phyloP scores from a whole-genome alignment of 1,140 invertebrate species.

The Temnothorax nylanderi region DNA sequence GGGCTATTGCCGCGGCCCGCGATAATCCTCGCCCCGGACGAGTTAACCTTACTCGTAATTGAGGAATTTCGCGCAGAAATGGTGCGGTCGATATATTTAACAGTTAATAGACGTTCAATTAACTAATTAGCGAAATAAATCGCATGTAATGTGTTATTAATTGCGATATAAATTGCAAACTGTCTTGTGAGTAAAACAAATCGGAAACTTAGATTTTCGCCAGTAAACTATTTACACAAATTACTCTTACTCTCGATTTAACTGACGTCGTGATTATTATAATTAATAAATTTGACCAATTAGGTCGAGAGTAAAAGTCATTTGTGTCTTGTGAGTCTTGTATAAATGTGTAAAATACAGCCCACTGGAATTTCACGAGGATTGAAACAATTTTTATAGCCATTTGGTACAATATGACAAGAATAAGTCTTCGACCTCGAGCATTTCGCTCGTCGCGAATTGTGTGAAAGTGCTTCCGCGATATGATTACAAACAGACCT shows the following conservation, averaged over 20 bases:
- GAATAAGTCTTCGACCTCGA: not conserved
- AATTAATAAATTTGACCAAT: too few species aligned
- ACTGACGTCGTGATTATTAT: too few species aligned
- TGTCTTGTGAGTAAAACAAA: too few species aligned
- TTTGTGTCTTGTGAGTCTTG: not conserved
- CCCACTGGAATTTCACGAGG: not conserved
- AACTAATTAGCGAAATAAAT: not conserved
- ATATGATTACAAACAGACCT: conserved; percentile 2
- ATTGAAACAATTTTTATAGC: not conserved
- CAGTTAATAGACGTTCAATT: not conserved
- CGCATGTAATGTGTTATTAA: too few species aligned
- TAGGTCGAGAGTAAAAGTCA: too few species aligned
- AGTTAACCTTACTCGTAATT: not conserved
- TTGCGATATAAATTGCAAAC: not conserved
- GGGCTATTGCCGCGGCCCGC: too few species aligned
- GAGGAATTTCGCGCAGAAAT: not conserved
- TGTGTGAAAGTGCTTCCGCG: conserved; percentile 14
- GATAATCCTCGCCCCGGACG: too few species aligned
- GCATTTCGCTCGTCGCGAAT: not conserved
- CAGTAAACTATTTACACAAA: too few species aligned
- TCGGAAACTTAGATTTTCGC: too few species aligned
- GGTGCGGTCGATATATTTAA: not conserved
- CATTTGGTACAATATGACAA: too few species aligned
- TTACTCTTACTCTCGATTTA: too few species aligned
- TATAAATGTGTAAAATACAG: not conserved